A percentile compares a stretch with the other conserved stretches of the same genome.
Evolutionary conservation across 2,113 vertebrate species (phyloP).

Genomic region (Ascaphus truei): DNA sequence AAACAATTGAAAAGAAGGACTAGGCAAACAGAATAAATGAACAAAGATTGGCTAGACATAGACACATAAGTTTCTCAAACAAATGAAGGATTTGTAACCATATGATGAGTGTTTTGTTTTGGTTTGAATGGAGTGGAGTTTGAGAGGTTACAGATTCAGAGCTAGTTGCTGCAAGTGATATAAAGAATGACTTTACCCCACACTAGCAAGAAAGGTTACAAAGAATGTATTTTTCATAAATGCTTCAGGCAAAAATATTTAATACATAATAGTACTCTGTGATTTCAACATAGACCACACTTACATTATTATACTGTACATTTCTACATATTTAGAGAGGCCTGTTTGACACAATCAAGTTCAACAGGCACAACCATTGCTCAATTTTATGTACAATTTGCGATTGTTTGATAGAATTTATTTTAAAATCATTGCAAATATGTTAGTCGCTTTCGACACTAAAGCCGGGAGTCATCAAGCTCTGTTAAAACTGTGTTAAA

Average conservation of each 20-base stretch:
- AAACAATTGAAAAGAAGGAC: no score
- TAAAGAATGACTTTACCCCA: slow-evolving; percentile 2
- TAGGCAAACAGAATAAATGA: no score
- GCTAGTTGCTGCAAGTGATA: slow-evolving; percentile 28
- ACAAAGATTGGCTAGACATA: not conserved
- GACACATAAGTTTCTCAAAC: not conserved
- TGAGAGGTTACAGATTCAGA: slow-evolving; percentile 16
- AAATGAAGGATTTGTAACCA: slow-evolving; percentile 20
- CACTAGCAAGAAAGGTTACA: slow-evolving; percentile 4
- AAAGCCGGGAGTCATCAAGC: no score
- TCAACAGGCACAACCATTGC: no score
- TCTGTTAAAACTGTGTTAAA: no score
- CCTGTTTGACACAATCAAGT: no score
- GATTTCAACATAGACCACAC: not conserved
- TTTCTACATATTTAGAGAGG: no score
- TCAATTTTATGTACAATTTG: no score
- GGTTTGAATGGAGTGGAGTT: slow-evolving; percentile 17
- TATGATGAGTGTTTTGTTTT: slow-evolving; percentile 25
- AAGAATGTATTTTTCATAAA: slow-evolving; percentile 11
- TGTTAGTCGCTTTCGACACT: no score
- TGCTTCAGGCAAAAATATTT: slow-evolving; percentile 3
- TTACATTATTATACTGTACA: no score
- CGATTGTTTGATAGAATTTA: no score
- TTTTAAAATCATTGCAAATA: no score
- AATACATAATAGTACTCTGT: not conserved